Conservation (phyloP, 2,113 vertebrate genomes). For the Scomber japonicus region DNA sequence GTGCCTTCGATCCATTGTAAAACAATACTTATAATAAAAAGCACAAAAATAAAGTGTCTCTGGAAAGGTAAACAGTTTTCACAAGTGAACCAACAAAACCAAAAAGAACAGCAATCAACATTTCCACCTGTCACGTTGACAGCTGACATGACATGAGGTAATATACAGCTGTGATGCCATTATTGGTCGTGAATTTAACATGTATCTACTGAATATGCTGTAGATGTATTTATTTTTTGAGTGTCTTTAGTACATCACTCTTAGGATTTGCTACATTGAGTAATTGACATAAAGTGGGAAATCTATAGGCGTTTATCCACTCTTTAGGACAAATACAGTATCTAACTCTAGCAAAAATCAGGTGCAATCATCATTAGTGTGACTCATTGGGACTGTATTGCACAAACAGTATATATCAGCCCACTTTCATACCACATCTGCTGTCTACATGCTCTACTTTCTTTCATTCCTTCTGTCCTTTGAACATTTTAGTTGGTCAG, state of each 20-base stretch:
- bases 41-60: constrained; percentile 1
- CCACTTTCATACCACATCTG: neutral
- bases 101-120: too few species aligned
- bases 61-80: neutral
- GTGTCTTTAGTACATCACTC: neutral
- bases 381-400: neutral
- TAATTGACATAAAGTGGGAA: neutral
- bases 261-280: neutral
- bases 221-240: neutral
- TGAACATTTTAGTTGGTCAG: neutral
- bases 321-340: neutral
- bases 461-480: neutral
- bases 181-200: neutral
- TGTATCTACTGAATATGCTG: neutral
- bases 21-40: constrained; percentile 5
- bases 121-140: neutral
- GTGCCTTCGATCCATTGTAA: neutral
- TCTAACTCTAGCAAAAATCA: neutral
- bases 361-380: neutral
- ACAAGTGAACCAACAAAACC: neutral
- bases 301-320: constrained; percentile 4
- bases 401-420: neutral
- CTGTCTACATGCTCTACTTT: neutral
- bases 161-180: too few species aligned
- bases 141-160: constrained; percentile 7